Evolutionary conservation across 1,140 invertebrate genomes (phyloP).

Genomic region (Bilobella aurantiaca): DNA sequence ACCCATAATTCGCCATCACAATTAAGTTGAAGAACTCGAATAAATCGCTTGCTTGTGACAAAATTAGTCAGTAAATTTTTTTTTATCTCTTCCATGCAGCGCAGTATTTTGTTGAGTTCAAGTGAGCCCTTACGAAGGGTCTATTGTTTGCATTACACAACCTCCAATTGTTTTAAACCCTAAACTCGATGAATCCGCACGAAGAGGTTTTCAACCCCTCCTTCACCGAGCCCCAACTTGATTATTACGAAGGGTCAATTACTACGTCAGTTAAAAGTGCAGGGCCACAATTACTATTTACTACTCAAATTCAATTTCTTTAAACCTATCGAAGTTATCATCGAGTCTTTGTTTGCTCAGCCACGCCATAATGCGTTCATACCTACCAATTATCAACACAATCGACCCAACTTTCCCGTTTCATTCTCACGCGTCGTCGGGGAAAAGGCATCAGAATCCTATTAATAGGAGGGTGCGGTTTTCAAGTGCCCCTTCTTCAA

Average conservation of each 20-base stretch:
- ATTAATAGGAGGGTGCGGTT: not conserved
- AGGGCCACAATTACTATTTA: not conserved
- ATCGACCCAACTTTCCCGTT: not conserved
- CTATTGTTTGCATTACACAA: too few species aligned
- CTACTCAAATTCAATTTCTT: not conserved
- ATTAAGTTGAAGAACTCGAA: too few species aligned
- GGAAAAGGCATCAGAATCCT: not conserved
- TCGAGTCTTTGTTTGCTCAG: slow-evolving; percentile 5
- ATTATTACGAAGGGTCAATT: not conserved
- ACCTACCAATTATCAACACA: not conserved
- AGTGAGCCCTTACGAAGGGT: too few species aligned
- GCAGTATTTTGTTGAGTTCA: too few species aligned
- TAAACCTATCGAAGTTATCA: too few species aligned
- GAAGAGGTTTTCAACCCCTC: not conserved
- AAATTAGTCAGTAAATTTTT: too few species aligned
- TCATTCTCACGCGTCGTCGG: not conserved
- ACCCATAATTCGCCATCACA: not conserved
- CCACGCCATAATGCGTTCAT: not conserved
- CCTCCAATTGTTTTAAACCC: too few species aligned
- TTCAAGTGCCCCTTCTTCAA: not conserved
- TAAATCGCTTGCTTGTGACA: too few species aligned
- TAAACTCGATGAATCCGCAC: too few species aligned
- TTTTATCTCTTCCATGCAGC: too few species aligned
- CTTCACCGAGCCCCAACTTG: not conserved
- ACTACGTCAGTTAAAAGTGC: not conserved